Percentiles rank a stretch among this genome's conserved stretches.
Conservation (phyloP, 2,113 vertebrate species). For the Chauna torquata region DNA sequence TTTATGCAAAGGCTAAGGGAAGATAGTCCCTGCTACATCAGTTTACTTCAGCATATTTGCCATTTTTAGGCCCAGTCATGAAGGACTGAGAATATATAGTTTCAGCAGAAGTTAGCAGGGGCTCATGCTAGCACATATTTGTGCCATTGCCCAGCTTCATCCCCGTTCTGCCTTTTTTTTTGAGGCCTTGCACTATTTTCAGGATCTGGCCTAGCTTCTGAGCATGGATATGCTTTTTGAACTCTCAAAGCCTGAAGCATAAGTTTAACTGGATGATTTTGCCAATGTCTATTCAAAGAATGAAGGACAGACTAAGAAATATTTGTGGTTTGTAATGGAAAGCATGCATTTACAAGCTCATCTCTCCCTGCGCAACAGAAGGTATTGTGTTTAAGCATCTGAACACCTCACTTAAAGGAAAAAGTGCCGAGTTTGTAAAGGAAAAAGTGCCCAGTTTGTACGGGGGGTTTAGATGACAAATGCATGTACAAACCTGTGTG, state of each 20-base stretch:
- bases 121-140: background rate
- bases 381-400: background rate
- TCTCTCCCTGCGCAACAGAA: background rate
- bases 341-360: background rate
- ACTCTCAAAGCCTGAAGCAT: background rate
- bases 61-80: background rate
- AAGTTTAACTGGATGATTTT: background rate
- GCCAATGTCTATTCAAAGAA: background rate
- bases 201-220: background rate
- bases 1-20: background rate
- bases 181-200: background rate
- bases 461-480: background rate
- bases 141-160: background rate
- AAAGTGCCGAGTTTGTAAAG: no score
- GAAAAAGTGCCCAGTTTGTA: background rate
- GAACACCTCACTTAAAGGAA: background rate
- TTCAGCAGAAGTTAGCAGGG: background rate
- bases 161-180: background rate
- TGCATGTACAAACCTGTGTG: background rate
- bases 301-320: background rate
- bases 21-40: background rate
- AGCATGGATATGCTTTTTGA: background rate
- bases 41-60: background rate
- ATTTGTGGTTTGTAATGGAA: constrained; percentile 18
- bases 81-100: background rate